phyloP scores from a whole-genome alignment of 2,797 vertebrate genomes.

The Eulemur rubriventer region DNA sequence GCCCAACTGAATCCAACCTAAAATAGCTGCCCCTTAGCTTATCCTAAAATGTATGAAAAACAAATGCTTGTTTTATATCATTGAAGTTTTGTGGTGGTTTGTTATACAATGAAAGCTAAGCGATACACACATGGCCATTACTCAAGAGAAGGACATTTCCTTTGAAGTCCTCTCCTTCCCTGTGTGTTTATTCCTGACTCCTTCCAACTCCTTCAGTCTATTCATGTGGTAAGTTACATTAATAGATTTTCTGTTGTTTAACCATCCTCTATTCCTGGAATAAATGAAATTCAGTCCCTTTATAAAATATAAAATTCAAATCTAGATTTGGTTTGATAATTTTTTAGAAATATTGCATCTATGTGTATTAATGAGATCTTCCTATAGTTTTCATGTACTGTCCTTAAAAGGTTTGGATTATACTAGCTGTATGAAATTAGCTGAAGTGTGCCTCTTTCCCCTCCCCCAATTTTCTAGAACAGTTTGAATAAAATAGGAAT shows the following conservation, averaged over 20 bases:
- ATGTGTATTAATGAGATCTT: background rate
- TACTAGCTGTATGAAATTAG: slow-evolving; percentile 32
- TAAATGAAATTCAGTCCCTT: slow-evolving; percentile 16
- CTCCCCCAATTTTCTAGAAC: background rate
- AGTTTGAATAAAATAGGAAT: slow-evolving; percentile 40
- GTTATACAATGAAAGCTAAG: background rate
- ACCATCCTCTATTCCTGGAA: background rate
- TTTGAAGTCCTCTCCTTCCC: background rate
- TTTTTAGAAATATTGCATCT: slow-evolving; percentile 17
- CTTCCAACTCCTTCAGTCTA: background rate
- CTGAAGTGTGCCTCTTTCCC: background rate
- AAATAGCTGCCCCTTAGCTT: background rate
- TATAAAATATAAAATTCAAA: slow-evolving; percentile 29
- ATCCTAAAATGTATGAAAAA: slow-evolving; percentile 15
- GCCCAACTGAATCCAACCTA: background rate
- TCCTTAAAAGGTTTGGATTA: background rate
- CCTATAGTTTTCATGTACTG: background rate
- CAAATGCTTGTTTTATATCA: background rate
- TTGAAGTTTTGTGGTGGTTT: background rate
- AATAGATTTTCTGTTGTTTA: slow-evolving; percentile 31
- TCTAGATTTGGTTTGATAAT: background rate
- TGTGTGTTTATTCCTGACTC: background rate
- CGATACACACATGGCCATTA: background rate
- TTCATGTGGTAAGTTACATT: background rate
- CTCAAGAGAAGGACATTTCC: background rate